Conservation (phyloP, 2,113 vertebrate species). For the Anarrhichthys ocellatus region DNA sequence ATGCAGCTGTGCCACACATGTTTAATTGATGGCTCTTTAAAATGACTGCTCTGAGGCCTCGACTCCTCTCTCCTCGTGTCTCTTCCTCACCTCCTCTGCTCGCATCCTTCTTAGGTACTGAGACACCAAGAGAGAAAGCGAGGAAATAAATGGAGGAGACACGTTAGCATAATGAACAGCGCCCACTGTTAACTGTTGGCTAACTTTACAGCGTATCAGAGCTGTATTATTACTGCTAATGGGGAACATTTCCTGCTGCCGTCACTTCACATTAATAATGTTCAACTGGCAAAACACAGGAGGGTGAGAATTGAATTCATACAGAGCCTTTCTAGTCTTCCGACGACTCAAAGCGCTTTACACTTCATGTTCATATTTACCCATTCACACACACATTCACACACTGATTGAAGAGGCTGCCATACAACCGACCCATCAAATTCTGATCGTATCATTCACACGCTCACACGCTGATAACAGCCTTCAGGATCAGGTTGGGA, state of each 20-base stretch:
- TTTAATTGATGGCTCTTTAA: too few species aligned
- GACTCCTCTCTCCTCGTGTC: background rate
- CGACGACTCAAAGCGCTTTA: background rate
- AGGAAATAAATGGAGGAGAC: background rate
- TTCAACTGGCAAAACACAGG: background rate
- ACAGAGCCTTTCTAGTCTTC: background rate
- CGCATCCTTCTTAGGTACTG: background rate
- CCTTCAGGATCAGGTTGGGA: background rate
- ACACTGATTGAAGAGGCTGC: background rate
- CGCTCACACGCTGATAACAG: background rate
- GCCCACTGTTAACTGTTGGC: background rate
- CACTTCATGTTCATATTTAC: background rate
- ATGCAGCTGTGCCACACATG: too few species aligned
- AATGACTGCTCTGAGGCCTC: too few species aligned
- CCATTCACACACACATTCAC: background rate
- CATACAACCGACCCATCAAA: background rate
- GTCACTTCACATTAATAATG: background rate
- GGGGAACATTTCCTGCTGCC: background rate
- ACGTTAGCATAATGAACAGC: background rate
- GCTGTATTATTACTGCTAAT: background rate
- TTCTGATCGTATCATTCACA: background rate
- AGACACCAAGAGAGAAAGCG: background rate
- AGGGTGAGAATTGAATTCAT: background rate
- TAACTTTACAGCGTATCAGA: background rate
- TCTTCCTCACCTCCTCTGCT: background rate